A percentile compares a stretch with the other conserved stretches of the same genome.
Conservation (phyloP, 2,797 vertebrate genomes). For the Centropyge bicolor region DNA sequence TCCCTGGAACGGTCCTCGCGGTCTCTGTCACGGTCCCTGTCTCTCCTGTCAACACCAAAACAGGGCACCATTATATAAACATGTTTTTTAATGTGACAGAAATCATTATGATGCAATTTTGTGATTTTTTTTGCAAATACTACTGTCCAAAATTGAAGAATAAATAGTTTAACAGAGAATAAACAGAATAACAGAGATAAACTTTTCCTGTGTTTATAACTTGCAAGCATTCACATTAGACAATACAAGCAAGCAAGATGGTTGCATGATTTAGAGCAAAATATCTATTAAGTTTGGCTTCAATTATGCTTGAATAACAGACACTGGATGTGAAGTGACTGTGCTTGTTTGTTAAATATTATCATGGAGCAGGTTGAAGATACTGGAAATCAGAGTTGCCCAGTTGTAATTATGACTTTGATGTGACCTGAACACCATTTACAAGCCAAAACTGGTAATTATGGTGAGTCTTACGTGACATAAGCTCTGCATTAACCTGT, state of each 20-base stretch:
- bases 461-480: background rate
- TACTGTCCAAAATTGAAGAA: background rate
- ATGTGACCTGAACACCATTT: background rate
- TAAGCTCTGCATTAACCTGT: background rate
- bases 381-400: background rate
- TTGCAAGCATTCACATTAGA: background rate
- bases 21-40: conserved; percentile 88
- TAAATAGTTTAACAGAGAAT: background rate
- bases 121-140: background rate
- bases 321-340: background rate
- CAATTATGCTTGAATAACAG: background rate
- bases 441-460: background rate
- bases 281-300: background rate
- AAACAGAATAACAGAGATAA: background rate
- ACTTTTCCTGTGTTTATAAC: background rate
- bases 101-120: background rate
- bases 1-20: conserved; percentile 93
- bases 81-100: background rate
- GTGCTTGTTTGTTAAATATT: background rate
- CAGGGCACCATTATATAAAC: background rate
- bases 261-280: background rate
- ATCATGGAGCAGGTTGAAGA: background rate
- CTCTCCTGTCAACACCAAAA: conserved; percentile 78
- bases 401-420: background rate
- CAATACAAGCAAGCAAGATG: background rate